These are phyloP conservation scores for Mastacembelus armatus DNA, from an alignment of 2,797 vertebrate genomes.

Conservation along the genomic window DNA sequence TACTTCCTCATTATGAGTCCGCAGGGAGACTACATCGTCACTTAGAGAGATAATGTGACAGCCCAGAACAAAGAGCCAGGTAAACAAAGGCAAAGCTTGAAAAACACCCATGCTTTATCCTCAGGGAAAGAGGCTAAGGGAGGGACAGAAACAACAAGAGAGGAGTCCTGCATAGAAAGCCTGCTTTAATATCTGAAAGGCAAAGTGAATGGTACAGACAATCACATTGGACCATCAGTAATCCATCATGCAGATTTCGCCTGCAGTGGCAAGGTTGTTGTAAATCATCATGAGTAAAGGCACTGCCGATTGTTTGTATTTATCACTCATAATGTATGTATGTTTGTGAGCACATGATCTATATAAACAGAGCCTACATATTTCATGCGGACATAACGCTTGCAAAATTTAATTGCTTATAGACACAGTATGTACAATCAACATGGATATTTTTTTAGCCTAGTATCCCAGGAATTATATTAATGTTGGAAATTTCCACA, in stretches of 20 bases:
- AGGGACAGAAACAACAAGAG: background rate
- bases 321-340: constrained; percentile 43
- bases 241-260: constrained; percentile 54
- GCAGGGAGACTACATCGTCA: constrained; percentile 58
- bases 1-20: constrained; percentile 73
- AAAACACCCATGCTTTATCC: constrained; percentile 35
- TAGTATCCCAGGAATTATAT: background rate
- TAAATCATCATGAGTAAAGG: constrained; percentile 58
- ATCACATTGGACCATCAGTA: constrained; percentile 48
- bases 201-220: constrained; percentile 24
- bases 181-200: constrained; percentile 36
- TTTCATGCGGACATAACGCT: constrained; percentile 3
- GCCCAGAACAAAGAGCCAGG: constrained; percentile 67
- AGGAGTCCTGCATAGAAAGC: constrained; percentile 12
- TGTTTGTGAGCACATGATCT: constrained; percentile 10
- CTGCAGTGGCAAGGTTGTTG: constrained; percentile 34
- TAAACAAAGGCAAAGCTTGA: constrained; percentile 71
- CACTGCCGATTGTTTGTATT: constrained; percentile 25
- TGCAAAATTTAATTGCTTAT: constrained; percentile 21
- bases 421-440: background rate
- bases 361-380: background rate
- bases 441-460: background rate
- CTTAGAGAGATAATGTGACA: constrained; percentile 77
- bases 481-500: background rate
- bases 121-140: constrained; percentile 1